A percentile compares a stretch with the other conserved stretches of the same genome.
Conservation (phyloP, 2,888 invertebrate species). For the Automeris io region DNA sequence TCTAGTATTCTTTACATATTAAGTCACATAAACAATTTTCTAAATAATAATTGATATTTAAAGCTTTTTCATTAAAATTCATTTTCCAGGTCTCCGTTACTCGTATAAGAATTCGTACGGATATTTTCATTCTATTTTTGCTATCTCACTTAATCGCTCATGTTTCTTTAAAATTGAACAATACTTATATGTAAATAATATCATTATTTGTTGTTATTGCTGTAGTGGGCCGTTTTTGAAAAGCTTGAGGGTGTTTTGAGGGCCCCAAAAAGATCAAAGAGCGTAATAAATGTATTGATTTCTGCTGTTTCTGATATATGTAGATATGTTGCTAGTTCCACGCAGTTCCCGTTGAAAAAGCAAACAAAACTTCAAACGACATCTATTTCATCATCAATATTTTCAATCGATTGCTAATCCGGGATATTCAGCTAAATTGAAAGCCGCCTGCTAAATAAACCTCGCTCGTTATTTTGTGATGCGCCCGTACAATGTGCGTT, state of each 20-base stretch:
- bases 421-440: neutral
- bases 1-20: no score
- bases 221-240: no score
- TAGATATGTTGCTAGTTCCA: no score
- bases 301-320: no score
- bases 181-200: no score
- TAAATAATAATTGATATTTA: neutral
- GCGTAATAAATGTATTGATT: no score
- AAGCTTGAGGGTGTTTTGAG: no score
- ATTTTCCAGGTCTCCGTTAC: neutral
- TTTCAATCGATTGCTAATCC: neutral
- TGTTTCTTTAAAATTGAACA: no score
- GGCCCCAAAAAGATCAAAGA: no score
- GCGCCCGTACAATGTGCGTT: neutral
- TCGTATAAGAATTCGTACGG: neutral
- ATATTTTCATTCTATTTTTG: no score
- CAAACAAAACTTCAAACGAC: neutral
- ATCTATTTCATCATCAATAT: neutral
- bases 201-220: no score
- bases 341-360: neutral
- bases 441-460: neutral
- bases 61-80: constrained; percentile 2
- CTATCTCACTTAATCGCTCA: no score
- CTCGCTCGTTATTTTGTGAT: constrained; percentile 1
- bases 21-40: neutral